phyloP scores from a whole-genome alignment of 1,140 invertebrate genomes.

The Cheumatopsyche charites region DNA sequence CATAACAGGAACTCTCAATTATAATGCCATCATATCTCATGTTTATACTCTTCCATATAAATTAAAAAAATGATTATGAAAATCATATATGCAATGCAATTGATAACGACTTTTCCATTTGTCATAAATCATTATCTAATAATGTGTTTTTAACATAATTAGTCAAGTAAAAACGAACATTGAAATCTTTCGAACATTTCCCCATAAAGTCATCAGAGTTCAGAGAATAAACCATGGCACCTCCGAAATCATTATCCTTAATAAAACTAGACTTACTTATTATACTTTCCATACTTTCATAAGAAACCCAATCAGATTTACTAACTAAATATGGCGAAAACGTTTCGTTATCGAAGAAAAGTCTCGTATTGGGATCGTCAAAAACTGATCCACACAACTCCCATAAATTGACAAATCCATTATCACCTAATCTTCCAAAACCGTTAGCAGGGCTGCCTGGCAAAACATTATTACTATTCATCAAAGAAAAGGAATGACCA shows the following conservation, averaged over 20 bases:
- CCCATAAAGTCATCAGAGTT: slow-evolving; percentile 70
- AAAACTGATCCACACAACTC: slow-evolving; percentile 72
- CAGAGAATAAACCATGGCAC: slow-evolving; percentile 78
- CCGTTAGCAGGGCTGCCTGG: slow-evolving; percentile 75
- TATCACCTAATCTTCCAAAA: slow-evolving; percentile 67
- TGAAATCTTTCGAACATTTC: slow-evolving; percentile 26
- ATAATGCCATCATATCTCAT: too few relatives aligned
- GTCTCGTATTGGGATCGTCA: slow-evolving; percentile 56
- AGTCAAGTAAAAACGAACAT: slow-evolving; percentile 33
- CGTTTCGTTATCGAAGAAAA: slow-evolving; percentile 70
- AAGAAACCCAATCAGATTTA: slow-evolving; percentile 85
- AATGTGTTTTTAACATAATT: slow-evolving; percentile 35
- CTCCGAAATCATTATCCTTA: slow-evolving; percentile 66
- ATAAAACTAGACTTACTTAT: slow-evolving; percentile 74
- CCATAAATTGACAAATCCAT: slow-evolving; percentile 75
- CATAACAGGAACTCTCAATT: too few relatives aligned
- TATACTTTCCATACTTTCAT: slow-evolving; percentile 79
- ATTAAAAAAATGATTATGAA: too few relatives aligned
- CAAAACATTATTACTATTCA: slow-evolving; percentile 69
- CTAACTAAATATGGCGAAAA: slow-evolving; percentile 80
- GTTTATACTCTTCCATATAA: too few relatives aligned
- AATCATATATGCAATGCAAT: background rate
- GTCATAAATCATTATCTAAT: slow-evolving; percentile 46
- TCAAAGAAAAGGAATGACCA: slow-evolving; percentile 78
- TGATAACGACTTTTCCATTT: slow-evolving; percentile 43